Percentiles rank a stretch among this genome's conserved stretches.
phyloP scores from a whole-genome alignment of 2,113 vertebrate species.

The Perca schrenkii region DNA sequence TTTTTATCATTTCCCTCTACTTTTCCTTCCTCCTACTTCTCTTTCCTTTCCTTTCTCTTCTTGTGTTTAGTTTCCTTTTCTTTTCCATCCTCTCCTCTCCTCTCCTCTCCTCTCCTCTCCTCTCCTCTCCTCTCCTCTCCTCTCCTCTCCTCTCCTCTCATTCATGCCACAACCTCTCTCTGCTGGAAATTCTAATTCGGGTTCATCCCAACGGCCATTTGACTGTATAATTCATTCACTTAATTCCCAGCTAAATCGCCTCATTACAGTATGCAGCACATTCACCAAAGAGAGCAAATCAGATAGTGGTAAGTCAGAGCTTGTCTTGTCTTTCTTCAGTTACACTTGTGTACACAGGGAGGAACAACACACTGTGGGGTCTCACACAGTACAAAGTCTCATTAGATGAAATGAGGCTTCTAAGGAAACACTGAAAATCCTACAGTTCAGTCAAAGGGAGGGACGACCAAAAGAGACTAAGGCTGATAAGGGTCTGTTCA shows the following conservation, averaged over 20 bases:
- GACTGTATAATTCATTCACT: slow-evolving; percentile 75
- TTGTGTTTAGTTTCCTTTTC: not conserved
- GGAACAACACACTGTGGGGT: slow-evolving; percentile 58
- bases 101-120: too few species aligned
- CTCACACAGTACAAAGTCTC: slow-evolving; percentile 61
- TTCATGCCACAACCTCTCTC: slow-evolving; percentile 37
- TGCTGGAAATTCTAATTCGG: slow-evolving; percentile 68
- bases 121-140: not conserved
- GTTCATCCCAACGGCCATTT: slow-evolving; percentile 56
- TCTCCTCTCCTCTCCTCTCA: not conserved
- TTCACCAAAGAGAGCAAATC: slow-evolving; percentile 68
- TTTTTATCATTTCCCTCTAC: not conserved
- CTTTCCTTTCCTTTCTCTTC: not conserved
- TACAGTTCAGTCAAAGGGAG: slow-evolving; percentile 58
- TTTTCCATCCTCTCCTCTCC: not conserved
- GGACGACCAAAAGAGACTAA: slow-evolving; percentile 21
- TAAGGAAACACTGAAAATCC: slow-evolving; percentile 55
- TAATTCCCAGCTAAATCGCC: slow-evolving; percentile 64
- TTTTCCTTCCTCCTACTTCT: not conserved
- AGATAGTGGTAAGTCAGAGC: slow-evolving; percentile 67
- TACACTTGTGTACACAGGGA: slow-evolving; percentile 59
- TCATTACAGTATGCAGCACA: slow-evolving; percentile 75
- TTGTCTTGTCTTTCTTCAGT: slow-evolving; percentile 57
- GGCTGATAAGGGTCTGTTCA: slow-evolving; percentile 41
- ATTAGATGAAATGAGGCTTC: slow-evolving; percentile 59